Conservation (phyloP, 1,140 invertebrate genomes). For the Gonioctena quinquepunctata region DNA sequence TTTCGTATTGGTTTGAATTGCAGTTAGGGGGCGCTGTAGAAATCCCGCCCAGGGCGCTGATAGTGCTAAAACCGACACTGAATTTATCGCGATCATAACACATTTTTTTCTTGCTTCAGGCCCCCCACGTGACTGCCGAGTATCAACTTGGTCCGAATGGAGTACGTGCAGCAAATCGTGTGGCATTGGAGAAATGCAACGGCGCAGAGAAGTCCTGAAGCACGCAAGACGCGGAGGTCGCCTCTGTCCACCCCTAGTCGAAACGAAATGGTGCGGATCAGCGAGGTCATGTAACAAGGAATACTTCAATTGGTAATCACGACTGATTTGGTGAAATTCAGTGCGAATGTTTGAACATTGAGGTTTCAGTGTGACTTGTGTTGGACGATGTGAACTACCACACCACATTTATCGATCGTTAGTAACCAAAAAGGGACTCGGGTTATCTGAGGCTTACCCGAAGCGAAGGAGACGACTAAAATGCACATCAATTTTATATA, state of each 20-base stretch:
- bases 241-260: slow-evolving; percentile 77
- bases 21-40: too few relatives aligned
- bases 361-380: not conserved
- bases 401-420: not conserved
- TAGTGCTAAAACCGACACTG: too few relatives aligned
- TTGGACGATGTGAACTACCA: not conserved
- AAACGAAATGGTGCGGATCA: slow-evolving; percentile 86
- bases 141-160: slow-evolving; percentile 87
- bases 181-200: slow-evolving; percentile 83
- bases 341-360: not conserved
- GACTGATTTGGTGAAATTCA: not conserved
- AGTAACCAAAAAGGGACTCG: not conserved
- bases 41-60: too few relatives aligned
- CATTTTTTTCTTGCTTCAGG: slow-evolving; percentile 55
- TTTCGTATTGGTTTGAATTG: too few relatives aligned
- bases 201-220: slow-evolving; percentile 74
- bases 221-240: slow-evolving; percentile 75
- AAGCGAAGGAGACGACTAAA: not conserved
- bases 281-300: slow-evolving; percentile 67
- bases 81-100: too few relatives aligned
- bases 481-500: slow-evolving; percentile 33
- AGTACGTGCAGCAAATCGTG: slow-evolving; percentile 82
- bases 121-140: slow-evolving; percentile 74
- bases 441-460: not conserved
- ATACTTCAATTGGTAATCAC: slow-evolving; percentile 58